These are phyloP conservation scores for Stegodyphus dumicola DNA, from an alignment of 1,140 invertebrate species.

Conservation along the genomic window DNA sequence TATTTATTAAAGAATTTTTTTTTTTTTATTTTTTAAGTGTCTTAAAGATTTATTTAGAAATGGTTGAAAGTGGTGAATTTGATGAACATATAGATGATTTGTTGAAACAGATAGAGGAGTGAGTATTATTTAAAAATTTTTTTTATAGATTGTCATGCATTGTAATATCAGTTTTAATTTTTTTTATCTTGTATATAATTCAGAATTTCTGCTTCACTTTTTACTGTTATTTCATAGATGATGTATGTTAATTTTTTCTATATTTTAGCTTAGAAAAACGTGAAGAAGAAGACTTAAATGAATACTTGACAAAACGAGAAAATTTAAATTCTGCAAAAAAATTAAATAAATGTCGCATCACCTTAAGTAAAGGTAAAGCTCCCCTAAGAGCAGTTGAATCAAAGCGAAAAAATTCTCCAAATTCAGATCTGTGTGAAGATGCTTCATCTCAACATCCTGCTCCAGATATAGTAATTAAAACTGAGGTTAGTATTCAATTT, in stretches of 20 bases:
- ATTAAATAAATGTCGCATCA: constrained; percentile 39
- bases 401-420: constrained; percentile 26
- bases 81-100: constrained; percentile 74
- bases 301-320: constrained; percentile 36
- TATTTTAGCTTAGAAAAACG: constrained; percentile 24
- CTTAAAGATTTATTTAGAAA: constrained; percentile 12
- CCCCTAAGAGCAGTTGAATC: constrained; percentile 17
- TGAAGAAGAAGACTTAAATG: constrained; percentile 8
- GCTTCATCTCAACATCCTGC: not conserved
- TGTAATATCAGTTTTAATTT: no score
- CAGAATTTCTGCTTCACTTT: not conserved
- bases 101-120: constrained; percentile 72
- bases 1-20: not conserved
- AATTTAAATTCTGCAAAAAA: constrained; percentile 19
- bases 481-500: constrained; percentile 22
- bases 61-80: constrained; percentile 61
- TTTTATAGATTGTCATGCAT: no score
- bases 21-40: constrained; percentile 13
- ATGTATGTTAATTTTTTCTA: not conserved
- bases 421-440: constrained; percentile 12
- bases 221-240: not conserved
- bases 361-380: constrained; percentile 10
- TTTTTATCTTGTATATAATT: no score
- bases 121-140: constrained; percentile 57
- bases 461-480: constrained; percentile 3